phyloP scores from a whole-genome alignment of 2,797 vertebrate genomes.

The Catharus ustulatus region DNA sequence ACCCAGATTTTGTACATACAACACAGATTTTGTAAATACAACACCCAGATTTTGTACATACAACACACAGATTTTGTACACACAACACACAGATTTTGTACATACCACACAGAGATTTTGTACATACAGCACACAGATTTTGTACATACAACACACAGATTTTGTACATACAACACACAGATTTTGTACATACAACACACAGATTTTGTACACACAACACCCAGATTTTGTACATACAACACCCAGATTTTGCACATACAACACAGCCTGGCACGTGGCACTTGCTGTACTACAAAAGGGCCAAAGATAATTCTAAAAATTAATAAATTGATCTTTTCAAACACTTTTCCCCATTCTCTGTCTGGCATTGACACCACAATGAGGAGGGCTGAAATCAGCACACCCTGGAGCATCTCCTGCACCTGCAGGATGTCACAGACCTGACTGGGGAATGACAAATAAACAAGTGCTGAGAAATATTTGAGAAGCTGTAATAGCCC shows the following conservation, averaged over 20 bases:
- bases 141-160: accelerated
- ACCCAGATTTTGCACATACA: accelerated
- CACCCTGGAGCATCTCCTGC: background rate
- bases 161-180: too few species aligned
- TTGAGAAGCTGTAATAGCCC: background rate
- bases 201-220: too few species aligned
- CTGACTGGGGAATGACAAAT: background rate
- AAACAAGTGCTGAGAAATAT: background rate
- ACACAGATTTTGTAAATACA: too few species aligned
- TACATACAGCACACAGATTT: too few species aligned
- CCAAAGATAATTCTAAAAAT: accelerated
- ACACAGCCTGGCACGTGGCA: accelerated
- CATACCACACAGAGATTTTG: too few species aligned
- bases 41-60: accelerated
- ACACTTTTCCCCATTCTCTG: background rate
- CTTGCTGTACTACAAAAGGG: background rate
- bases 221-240: accelerated
- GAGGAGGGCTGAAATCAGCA: background rate
- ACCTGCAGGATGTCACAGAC: background rate
- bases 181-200: too few species aligned
- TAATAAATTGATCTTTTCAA: background rate
- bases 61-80: accelerated
- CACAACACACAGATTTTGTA: accelerated
- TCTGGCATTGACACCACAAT: accelerated
- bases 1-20: too few species aligned